These are phyloP conservation scores for Epistrophella euchroma DNA, from an alignment of 2,888 invertebrate species.

Conservation along the genomic window DNA sequence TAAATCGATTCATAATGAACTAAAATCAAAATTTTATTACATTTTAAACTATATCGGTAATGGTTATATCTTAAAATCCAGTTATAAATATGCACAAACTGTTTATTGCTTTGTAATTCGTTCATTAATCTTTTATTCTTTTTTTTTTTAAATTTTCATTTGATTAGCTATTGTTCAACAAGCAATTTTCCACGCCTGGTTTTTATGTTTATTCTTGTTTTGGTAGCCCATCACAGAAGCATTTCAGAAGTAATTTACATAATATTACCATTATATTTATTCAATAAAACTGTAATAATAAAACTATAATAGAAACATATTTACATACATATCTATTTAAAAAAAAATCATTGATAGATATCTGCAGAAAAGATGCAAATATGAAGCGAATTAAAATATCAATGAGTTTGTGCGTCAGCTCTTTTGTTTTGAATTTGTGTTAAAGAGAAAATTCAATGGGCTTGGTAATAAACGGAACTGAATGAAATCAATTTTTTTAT, in stretches of 20 bases:
- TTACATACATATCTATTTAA: not conserved
- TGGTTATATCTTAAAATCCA: not conserved
- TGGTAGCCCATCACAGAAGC: conserved; percentile 3
- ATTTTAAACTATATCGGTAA: conserved; percentile 12
- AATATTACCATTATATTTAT: not conserved
- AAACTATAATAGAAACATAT: not conserved
- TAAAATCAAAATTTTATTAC: conserved; percentile 2
- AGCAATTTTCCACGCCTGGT: conserved; percentile 13
- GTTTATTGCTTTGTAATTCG: not conserved
- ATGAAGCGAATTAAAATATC: not conserved
- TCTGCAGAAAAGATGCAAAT: conserved; percentile 6
- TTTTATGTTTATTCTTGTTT: not conserved
- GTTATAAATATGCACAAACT: not conserved
- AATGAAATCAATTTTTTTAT: not conserved
- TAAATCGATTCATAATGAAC: conserved; percentile 29
- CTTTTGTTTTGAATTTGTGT: conserved; percentile 16
- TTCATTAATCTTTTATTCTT: conserved; percentile 31
- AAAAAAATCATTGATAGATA: not conserved
- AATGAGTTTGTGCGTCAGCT: conserved; percentile 13
- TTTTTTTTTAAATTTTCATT: not conserved
- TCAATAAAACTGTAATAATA: not conserved
- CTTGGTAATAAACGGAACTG: not conserved
- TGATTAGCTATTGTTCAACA: conserved; percentile 16
- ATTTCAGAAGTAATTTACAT: conserved; percentile 24
- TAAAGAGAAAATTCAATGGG: not conserved